Base-by-base conservation (phyloP, 2,797 vertebrate genomes). In the Gorsachius magnificus region DNA sequence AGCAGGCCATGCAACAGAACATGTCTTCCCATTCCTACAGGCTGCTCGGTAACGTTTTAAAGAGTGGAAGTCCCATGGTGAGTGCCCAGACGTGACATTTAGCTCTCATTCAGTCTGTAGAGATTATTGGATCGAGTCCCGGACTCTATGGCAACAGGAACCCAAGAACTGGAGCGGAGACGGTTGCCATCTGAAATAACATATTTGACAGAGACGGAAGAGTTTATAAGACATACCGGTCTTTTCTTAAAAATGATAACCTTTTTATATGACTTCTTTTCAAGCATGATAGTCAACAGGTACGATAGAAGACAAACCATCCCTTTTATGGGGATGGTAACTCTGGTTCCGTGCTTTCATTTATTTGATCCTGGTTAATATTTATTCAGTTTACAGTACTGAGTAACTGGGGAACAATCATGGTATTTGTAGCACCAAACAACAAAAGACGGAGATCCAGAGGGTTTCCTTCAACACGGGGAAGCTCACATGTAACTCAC, bases 81-180 rank as follows among this genome's bases (percentile, higher is more conserved):
- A 36, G 11, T 80, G 93, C 89, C 84, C 89, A 93, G 58, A 83
- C 14, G 3, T 91, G 89, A 53, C 82, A 63, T 76, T 91, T 35
- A 92, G 82, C 84, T 96, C 75, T 87, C 66, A 13, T 75, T 72
- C 71, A 74, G 87, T 36, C 77, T 85, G 78, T 28, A 82, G 81
- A 36, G 63, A 63, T 92, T 82, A 20, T 77, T 94, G 93, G 78
- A 87, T 87, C 2, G 1, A 77, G 87, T 91, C 82, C 85, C 91
- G 75, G 84, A 58, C 82, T 91, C 93, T 95, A 64, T 93, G 76
- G 93, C 91, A 96, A 95, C 89, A 66, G 68, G 63, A 95, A 63
- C 75, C 78, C 10, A 13, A 68, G 89, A 83, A 79, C 65, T 70
- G 43, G 64, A 89, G 36, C 10, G 2, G 60, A 89, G 84, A 80